Base-by-base conservation (phyloP, 2,113 vertebrate genomes). In the Maylandia zebra region DNA sequence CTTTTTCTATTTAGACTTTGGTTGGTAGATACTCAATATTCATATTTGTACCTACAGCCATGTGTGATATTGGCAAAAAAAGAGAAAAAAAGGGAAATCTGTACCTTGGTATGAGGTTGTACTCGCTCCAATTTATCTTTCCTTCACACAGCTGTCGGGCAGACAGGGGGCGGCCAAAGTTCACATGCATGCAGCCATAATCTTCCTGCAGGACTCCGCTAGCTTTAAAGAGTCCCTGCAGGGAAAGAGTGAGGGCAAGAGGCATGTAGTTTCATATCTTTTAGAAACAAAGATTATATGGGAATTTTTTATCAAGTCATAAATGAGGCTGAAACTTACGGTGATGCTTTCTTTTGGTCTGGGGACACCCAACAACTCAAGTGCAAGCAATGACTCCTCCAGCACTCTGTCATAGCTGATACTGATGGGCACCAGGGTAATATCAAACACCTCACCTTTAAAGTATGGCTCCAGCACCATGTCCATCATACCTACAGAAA, bases 381-480 rank as follows among this genome's bases (percentile, higher is more conserved):
- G 97, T 1, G 97, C 97, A 34, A 99, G 98, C 52, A 99, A 96
- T 2, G 96, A 97, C 94, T 99, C 99, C 95, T 99, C 99, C 81
- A 99, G 92, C 86, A 98, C 96, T 52, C 97, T 97, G 87, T 99
- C 98, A 1, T 99, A 99, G 90, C 98, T 99, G 95, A 99, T 98
- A 90, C 98, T 99, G 90, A 99, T 97, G 83, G 99, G 98, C 82
- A 99, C 97, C 89, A 99, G 94, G 32, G 96, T 97, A 1, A 98
- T 96, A 92, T 99, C 98, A 86, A 97, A 98, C 88, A 99, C 97
- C 92, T 99, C 98, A 9, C 98, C 96, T 96, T 99, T 99, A 59
- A 99, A 97, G 96, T 97, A 99, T 2, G 99, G 98, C 82, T 99
- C 99, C 96, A 99, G 94, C 80, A 98, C 97, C 96, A 99, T 98